Conservation (phyloP, 2,888 invertebrate genomes). For the Pandemis heparana region DNA sequence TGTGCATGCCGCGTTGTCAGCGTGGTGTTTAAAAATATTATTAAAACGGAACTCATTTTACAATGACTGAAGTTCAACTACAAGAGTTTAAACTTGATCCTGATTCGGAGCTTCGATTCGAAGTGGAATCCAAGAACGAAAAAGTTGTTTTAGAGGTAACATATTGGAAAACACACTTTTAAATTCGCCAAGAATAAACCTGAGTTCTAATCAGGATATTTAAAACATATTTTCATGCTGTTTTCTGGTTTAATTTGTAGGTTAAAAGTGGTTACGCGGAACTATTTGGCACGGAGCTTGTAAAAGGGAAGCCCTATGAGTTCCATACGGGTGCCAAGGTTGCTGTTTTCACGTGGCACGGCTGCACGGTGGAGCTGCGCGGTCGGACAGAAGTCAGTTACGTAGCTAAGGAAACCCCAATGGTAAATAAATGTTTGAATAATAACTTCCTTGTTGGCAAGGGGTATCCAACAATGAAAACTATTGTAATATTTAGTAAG, state of each 20-base stretch:
- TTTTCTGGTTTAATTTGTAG: conserved; percentile 70
- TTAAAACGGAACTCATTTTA: conserved; percentile 30
- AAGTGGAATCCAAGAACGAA: conserved; percentile 95
- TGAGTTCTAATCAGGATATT: background rate
- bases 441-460: background rate
- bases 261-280: conserved; percentile 96
- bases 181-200: background rate
- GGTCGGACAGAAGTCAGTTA: conserved; percentile 98
- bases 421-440: conserved; percentile 83
- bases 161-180: background rate
- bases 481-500: background rate
- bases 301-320: conserved; percentile 95
- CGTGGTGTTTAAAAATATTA: background rate
- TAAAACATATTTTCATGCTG: background rate
- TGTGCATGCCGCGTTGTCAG: background rate
- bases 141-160: conserved; percentile 91
- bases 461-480: background rate
- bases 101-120: conserved; percentile 97
- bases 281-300: conserved; percentile 98
- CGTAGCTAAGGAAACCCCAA: conserved; percentile 98
- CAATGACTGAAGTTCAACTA: conserved; percentile 80
- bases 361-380: conserved; percentile 93
- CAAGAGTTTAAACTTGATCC: conserved; percentile 93
- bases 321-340: conserved; percentile 96
- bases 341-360: conserved; percentile 98